These are phyloP conservation scores for Dermochelys coriacea DNA, from an alignment of 2,797 vertebrate species.

Conservation along the genomic window DNA sequence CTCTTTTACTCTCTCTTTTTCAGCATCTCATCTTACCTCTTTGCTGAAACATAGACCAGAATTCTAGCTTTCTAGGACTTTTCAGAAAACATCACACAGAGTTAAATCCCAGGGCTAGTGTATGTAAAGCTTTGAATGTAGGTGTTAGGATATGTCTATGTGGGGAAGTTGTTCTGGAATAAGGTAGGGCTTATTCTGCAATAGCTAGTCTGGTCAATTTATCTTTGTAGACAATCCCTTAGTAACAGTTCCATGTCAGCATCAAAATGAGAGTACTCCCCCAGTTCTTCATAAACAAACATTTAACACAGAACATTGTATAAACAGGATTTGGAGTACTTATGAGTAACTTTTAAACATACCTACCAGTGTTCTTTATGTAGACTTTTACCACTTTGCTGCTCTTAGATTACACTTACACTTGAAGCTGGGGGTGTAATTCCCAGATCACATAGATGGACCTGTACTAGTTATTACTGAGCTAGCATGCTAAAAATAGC, in stretches of 20 bases:
- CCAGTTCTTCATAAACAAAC: background rate
- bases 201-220: background rate
- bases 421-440: background rate
- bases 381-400: background rate
- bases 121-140: background rate
- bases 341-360: background rate
- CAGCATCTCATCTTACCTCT: background rate
- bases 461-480: background rate
- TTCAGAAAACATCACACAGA: background rate
- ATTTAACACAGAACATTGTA: background rate
- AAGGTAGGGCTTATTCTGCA: background rate
- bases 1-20: background rate
- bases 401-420: background rate
- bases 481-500: background rate
- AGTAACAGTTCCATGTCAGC: background rate
- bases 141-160: background rate
- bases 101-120: background rate
- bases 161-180: background rate
- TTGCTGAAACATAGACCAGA: background rate
- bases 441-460: background rate
- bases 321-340: accelerated
- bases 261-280: background rate
- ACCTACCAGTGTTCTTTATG: background rate
- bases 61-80: background rate
- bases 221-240: background rate